Percentiles rank a stretch among this genome's conserved stretches.
These are phyloP conservation scores for Brachirus orientalis DNA, from an alignment of 2,113 vertebrate genomes.

Conservation along the genomic window DNA sequence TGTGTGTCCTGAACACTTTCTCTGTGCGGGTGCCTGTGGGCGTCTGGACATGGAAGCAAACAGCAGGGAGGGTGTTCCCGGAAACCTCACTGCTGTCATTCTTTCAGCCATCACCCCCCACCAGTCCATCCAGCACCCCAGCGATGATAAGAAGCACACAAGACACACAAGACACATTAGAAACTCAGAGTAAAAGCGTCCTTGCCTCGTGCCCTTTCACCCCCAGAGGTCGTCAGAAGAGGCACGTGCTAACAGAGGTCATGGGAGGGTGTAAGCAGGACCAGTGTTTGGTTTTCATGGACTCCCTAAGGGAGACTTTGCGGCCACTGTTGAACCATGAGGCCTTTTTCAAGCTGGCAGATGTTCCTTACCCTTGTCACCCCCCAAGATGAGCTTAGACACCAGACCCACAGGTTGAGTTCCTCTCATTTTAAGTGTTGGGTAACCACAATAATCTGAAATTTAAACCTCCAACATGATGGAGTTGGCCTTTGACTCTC, in stretches of 20 bases:
- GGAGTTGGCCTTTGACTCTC: conserved; percentile 4
- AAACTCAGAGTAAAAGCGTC: conserved; percentile 52
- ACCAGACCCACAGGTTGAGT: conserved; percentile 49
- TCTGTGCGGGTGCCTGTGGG: conserved; percentile 42
- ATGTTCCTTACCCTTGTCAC: conserved; percentile 44
- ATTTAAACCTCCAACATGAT: conserved; percentile 5
- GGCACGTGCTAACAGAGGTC: conserved; percentile 71
- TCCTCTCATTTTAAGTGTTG: conserved; percentile 3
- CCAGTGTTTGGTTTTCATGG: conserved; percentile 49
- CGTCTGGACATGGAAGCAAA: conserved; percentile 38
- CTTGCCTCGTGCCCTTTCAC: conserved; percentile 57
- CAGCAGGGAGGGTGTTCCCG: conserved; percentile 39
- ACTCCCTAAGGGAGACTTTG: conserved; percentile 50
- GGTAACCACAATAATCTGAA: conserved; percentile 4
- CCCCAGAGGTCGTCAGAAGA: conserved; percentile 54
- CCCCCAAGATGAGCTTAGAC: conserved; percentile 43
- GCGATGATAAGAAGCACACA: conserved; percentile 18
- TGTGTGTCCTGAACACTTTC: conserved; percentile 5
- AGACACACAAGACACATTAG: conserved; percentile 37
- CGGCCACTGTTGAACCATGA: conserved; percentile 40
- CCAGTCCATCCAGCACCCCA: conserved; percentile 13
- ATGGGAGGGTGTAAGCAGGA: conserved; percentile 51
- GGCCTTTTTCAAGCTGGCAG: conserved; percentile 39
- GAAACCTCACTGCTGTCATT: conserved; percentile 24
- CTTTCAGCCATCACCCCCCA: conserved; percentile 30